Conservation (phyloP, 2,797 vertebrate species). For the Acanthornis magna region DNA sequence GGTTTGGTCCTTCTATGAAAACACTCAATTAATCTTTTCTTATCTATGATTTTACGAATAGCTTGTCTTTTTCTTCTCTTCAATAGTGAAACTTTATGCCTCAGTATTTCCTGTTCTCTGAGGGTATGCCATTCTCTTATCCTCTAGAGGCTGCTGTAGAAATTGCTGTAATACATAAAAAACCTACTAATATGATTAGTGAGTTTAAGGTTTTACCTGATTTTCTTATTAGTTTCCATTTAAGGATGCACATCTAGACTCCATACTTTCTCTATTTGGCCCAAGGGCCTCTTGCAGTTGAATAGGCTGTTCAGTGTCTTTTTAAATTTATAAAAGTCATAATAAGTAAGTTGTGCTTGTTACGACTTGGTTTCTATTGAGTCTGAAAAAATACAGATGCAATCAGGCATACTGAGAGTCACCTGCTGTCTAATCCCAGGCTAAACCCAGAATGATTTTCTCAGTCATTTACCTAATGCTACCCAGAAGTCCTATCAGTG, state of each 20-base stretch:
- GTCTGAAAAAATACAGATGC: background rate
- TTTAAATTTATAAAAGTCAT: background rate
- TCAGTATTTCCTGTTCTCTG: background rate
- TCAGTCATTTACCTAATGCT: background rate
- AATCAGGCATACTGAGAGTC: background rate
- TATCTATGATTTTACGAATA: background rate
- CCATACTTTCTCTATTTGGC: background rate
- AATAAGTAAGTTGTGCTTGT: background rate
- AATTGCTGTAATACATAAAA: background rate
- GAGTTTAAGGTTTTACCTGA: background rate
- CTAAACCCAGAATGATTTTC: background rate
- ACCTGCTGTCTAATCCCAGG: background rate
- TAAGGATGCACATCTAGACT: background rate
- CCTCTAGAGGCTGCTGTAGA: background rate
- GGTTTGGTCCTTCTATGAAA: background rate
- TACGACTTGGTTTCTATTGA: background rate
- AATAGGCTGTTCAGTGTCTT: background rate
- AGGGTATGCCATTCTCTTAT: background rate
- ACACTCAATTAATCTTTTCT: background rate
- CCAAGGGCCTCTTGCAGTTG: background rate
- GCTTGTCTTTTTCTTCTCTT: background rate
- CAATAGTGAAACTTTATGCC: background rate
- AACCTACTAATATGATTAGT: background rate
- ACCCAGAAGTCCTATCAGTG: background rate
- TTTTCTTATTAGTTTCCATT: background rate